These are phyloP conservation scores for Hartigia nigra DNA, from an alignment of 2,888 invertebrate genomes.

Conservation along the genomic window DNA sequence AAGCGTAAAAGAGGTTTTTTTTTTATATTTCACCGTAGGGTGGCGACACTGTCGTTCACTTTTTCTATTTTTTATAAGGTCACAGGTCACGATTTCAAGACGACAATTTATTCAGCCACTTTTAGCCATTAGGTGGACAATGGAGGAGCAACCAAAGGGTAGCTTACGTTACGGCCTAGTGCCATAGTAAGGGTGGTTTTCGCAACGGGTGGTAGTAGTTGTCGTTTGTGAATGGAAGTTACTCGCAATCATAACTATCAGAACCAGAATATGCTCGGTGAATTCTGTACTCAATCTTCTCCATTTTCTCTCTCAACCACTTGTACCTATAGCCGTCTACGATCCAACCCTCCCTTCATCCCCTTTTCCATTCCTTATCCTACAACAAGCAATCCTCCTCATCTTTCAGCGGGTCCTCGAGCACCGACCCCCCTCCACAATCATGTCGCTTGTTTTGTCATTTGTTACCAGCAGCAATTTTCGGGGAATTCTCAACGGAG, in stretches of 20 bases:
- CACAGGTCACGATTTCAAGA: not conserved
- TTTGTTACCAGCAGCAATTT: conserved; percentile 51
- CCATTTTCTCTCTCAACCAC: conserved; percentile 27
- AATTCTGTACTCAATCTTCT: conserved; percentile 20
- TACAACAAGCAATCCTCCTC: not conserved
- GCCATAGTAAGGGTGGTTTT: conserved; percentile 35
- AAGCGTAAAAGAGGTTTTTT: not conserved
- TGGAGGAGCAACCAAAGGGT: conserved; percentile 5
- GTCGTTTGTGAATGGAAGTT: conserved; percentile 38
- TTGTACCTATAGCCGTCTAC: conserved; percentile 8
- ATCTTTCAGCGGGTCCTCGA: conserved; percentile 13
- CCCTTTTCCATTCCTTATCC: not conserved
- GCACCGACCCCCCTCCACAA: conserved; percentile 29
- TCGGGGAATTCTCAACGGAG: conserved; percentile 34
- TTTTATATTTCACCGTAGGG: not conserved
- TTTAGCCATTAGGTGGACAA: conserved; percentile 5
- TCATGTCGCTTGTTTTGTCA: conserved; percentile 55
- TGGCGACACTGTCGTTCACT: not conserved
- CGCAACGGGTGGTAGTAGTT: conserved; percentile 41
- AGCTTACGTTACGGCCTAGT: conserved; percentile 1
- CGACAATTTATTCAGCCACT: conserved; percentile 11
- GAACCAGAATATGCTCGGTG: conserved; percentile 47
- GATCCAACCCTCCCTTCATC: conserved; percentile 4
- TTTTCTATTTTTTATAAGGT: not conserved
- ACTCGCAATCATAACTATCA: conserved; percentile 57